These are phyloP conservation scores for Psococerastis gibbosa DNA, from an alignment of 2,888 invertebrate genomes.

Conservation along the genomic window DNA sequence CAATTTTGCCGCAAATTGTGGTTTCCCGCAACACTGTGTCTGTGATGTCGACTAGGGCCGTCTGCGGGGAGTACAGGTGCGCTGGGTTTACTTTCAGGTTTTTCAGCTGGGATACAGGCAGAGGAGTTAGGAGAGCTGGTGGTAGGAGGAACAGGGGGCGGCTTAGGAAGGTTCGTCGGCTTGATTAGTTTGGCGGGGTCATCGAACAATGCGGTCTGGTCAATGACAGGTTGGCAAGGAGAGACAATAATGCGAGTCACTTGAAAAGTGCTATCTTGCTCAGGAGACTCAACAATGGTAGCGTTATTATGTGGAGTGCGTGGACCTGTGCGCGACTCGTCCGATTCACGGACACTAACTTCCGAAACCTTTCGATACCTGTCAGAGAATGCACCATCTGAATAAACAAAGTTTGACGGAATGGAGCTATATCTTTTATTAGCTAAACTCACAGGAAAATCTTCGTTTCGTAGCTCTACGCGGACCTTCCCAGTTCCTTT, in stretches of 20 bases:
- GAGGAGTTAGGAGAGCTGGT: conserved; percentile 13
- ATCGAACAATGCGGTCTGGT: conserved; percentile 21
- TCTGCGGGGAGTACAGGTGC: conserved; percentile 25
- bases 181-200: conserved; percentile 11
- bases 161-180: not conserved
- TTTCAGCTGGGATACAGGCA: conserved; percentile 11
- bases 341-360: not conserved
- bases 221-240: conserved; percentile 20
- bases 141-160: not conserved
- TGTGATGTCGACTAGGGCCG: conserved; percentile 48
- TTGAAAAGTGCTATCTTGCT: not conserved
- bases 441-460: not conserved
- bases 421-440: not conserved
- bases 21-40: conserved; percentile 92
- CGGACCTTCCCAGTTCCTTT: not conserved
- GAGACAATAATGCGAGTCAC: not conserved
- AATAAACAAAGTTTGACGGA: not conserved
- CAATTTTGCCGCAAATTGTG: conserved; percentile 36
- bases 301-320: not conserved
- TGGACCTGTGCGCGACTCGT: not conserved
- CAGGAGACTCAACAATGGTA: not conserved
- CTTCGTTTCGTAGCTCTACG: not conserved
- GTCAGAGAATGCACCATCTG: not conserved
- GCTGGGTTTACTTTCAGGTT: conserved; percentile 15
- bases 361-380: not conserved